Conservation (phyloP, 2,113 vertebrate species). For the Ptilorrhoa leucosticta region DNA sequence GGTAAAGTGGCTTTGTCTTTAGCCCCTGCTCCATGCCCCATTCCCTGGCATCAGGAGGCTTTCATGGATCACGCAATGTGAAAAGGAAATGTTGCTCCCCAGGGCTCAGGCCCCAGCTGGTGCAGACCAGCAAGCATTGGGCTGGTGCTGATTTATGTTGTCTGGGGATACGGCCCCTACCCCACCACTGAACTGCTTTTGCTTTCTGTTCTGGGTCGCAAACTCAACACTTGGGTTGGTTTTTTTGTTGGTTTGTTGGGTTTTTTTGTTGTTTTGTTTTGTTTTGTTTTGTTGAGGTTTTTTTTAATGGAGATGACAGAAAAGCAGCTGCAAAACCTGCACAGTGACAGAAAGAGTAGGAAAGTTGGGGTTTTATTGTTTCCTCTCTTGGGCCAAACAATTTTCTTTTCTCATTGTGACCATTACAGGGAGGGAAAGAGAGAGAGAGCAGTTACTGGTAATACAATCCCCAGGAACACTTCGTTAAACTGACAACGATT, state of each 20-base stretch:
- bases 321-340: not conserved
- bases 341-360: not conserved
- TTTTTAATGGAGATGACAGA: not conserved
- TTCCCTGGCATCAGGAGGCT: not conserved
- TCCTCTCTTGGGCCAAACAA: not conserved
- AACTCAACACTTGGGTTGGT: not conserved
- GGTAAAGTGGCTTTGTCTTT: not conserved
- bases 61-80: not conserved
- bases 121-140: not conserved
- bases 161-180: not conserved
- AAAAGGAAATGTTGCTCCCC: not conserved
- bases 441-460: not conserved
- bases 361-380: not conserved
- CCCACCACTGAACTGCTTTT: not conserved
- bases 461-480: conserved; percentile 15
- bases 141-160: not conserved
- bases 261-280: not conserved
- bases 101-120: not conserved
- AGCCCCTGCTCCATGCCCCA: not conserved
- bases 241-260: not conserved
- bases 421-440: not conserved
- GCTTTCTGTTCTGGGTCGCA: not conserved
- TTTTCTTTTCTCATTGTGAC: not conserved
- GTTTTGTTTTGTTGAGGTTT: too few species aligned
- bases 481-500: conserved; percentile 18